A percentile compares a stretch with the other conserved stretches of the same genome.
Conservation (phyloP, 1,140 invertebrate species). For the Bradysia coprophila region DNA sequence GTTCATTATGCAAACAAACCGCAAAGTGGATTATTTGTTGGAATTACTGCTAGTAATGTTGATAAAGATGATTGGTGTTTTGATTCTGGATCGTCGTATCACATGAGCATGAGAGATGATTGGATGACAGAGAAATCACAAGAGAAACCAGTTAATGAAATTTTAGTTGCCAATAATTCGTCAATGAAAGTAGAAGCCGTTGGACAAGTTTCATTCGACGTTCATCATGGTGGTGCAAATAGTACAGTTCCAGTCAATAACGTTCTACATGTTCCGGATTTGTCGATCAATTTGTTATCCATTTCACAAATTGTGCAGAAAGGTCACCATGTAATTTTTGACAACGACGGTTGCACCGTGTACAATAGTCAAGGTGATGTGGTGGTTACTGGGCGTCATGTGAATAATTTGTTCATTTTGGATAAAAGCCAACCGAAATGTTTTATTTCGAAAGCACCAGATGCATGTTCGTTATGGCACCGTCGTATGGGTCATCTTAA, state of each 20-base stretch:
- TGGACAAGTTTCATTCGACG: conserved; percentile 11
- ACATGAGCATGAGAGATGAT: conserved; percentile 6
- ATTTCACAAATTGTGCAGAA: conserved; percentile 2
- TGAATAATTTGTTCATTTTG: not conserved
- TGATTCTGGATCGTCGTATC: not conserved
- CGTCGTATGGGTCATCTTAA: conserved; percentile 9
- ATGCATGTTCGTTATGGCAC: conserved; percentile 7
- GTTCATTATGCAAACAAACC: too few species aligned
- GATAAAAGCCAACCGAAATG: not conserved
- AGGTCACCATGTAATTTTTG: conserved; percentile 3
- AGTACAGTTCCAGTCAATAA: not conserved
- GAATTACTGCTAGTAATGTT: too few species aligned
- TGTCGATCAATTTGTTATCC: too few species aligned
- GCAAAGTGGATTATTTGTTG: too few species aligned
- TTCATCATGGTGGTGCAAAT: too few species aligned
- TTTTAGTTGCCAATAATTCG: conserved; percentile 13
- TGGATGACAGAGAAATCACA: conserved; percentile 5
- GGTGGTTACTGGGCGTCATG: not conserved
- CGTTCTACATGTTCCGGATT: conserved; percentile 3
- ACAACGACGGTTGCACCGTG: not conserved
- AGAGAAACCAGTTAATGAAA: conserved; percentile 9
- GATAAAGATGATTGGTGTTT: not conserved
- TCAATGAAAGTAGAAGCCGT: conserved; percentile 10
- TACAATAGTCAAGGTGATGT: not conserved
- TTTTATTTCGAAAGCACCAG: conserved; percentile 11